Conservation (phyloP, 1,140 invertebrate genomes). For the Asobara japonica region DNA sequence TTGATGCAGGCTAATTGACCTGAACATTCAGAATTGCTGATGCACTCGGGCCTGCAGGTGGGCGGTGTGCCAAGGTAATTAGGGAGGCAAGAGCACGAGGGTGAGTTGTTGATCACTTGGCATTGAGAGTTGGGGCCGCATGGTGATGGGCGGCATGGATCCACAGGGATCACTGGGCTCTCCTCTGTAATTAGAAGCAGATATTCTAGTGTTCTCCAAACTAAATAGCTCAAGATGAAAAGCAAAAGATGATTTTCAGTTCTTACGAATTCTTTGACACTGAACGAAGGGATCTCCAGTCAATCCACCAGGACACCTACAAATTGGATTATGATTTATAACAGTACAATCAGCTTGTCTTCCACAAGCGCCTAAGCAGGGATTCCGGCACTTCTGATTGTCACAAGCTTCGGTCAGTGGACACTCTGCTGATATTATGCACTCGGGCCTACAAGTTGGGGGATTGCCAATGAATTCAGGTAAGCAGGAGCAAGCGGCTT, state of each 20-base stretch:
- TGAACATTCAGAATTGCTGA: conserved; percentile 77
- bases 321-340: conserved; percentile 75
- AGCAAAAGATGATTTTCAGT: too few relatives aligned
- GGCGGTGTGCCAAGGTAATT: conserved; percentile 77
- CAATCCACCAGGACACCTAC: conserved; percentile 70
- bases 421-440: conserved; percentile 76
- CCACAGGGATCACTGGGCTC: conserved; percentile 52
- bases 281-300: conserved; percentile 71
- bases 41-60: conserved; percentile 79
- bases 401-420: conserved; percentile 73
- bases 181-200: conserved; percentile 29
- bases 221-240: neutral
- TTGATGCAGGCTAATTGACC: conserved; percentile 73
- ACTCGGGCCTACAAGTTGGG: conserved; percentile 78
- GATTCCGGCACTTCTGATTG: conserved; percentile 79
- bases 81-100: conserved; percentile 75
- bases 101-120: conserved; percentile 69
- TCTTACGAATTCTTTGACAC: conserved; percentile 60
- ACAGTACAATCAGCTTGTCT: conserved; percentile 72
- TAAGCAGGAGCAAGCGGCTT: conserved; percentile 78
- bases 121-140: conserved; percentile 83
- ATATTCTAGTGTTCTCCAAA: neutral
- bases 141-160: conserved; percentile 74
- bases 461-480: conserved; percentile 79
- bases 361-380: conserved; percentile 78